Evolutionary conservation across 2,113 vertebrate species (phyloP).

Genomic region (Daboia siamensis): DNA sequence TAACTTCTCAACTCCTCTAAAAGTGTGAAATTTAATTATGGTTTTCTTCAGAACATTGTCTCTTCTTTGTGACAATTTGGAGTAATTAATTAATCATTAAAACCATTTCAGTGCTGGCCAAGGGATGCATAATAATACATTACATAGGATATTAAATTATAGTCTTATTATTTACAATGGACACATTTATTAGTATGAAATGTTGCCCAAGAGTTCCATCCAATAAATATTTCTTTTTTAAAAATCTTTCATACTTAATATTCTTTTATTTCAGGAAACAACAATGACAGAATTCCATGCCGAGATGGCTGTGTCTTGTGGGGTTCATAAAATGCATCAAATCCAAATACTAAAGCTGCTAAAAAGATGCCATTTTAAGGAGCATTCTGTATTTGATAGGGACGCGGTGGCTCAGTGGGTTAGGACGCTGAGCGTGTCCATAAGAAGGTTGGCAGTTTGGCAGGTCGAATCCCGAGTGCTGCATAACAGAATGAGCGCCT

Average conservation of each 20-base stretch:
- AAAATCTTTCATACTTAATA: not conserved
- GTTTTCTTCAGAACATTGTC: not conserved
- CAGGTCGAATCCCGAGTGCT: too few relatives aligned
- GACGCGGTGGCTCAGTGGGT: too few relatives aligned
- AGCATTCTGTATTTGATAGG: not conserved
- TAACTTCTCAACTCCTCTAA: not conserved
- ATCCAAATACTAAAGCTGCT: not conserved
- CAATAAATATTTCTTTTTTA: slow-evolving; percentile 16
- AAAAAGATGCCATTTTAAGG: not conserved
- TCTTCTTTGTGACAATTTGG: not conserved
- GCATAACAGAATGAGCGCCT: too few relatives aligned
- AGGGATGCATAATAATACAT: slow-evolving; percentile 4
- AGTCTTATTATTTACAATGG: not conserved
- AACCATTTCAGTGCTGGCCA: not conserved
- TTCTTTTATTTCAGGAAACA: not conserved
- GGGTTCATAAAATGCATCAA: not conserved
- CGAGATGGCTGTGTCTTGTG: not conserved
- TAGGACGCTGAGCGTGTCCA: too few relatives aligned
- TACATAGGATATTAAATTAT: not conserved
- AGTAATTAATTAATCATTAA: slow-evolving; percentile 19
- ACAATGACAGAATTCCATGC: not conserved
- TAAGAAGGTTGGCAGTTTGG: too few relatives aligned
- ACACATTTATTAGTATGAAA: not conserved
- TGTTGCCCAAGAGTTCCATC: not conserved
- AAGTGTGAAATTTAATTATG: not conserved